Evolutionary conservation across 2,888 invertebrate species (phyloP).

Genomic region (Torymus texanus): DNA sequence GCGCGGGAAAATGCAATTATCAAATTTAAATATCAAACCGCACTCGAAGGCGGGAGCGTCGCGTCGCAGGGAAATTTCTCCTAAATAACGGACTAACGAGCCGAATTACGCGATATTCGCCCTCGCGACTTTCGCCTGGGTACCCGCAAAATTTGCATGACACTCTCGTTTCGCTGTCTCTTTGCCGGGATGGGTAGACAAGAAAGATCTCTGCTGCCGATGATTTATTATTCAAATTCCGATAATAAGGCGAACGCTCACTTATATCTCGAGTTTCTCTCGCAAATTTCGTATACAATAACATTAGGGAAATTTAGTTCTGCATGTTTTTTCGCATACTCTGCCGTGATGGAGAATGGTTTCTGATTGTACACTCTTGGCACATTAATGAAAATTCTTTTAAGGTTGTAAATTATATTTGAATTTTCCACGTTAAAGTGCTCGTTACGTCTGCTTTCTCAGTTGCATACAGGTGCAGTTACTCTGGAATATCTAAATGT

Average conservation of each 20-base stretch:
- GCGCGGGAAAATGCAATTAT: constrained; percentile 65
- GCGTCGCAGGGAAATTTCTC: constrained; percentile 61
- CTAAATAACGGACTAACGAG: constrained; percentile 73
- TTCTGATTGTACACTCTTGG: constrained; percentile 41
- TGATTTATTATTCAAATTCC: constrained; percentile 56
- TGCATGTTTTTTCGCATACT: constrained; percentile 16
- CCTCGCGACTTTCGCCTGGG: constrained; percentile 55
- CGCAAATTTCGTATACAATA: constrained; percentile 1
- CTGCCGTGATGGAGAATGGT: constrained; percentile 32
- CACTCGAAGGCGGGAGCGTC: constrained; percentile 53
- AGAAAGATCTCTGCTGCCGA: background rate
- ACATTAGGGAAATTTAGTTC: constrained; percentile 32
- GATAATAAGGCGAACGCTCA: constrained; percentile 53
- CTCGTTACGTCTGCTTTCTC: too few species aligned
- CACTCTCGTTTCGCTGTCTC: constrained; percentile 32
- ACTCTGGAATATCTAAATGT: too few species aligned
- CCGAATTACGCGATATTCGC: constrained; percentile 67
- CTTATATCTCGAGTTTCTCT: constrained; percentile 27
- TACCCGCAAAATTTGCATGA: constrained; percentile 59
- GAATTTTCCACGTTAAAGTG: too few species aligned
- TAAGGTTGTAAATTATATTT: constrained; percentile 1
- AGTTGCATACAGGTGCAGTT: too few species aligned
- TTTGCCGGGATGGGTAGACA: background rate
- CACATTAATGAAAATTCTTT: constrained; percentile 16
- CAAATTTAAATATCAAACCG: constrained; percentile 73